Conservation (phyloP, 2,888 invertebrate species). For the Lepidocyrtinus sp. region DNA sequence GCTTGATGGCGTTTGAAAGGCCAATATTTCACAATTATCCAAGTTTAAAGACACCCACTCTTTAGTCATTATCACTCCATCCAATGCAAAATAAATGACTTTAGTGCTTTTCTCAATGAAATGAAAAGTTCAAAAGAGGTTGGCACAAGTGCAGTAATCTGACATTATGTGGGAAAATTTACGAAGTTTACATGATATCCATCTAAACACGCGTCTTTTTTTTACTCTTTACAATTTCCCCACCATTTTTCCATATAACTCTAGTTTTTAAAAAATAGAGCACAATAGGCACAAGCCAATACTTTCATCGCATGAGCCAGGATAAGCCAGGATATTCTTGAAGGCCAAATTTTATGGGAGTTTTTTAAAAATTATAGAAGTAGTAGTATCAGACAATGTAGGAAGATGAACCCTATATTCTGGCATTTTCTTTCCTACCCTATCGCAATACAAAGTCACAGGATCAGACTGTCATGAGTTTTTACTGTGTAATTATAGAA, state of each 20-base stretch:
- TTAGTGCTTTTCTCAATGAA: neutral
- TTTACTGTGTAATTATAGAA: constrained; percentile 21
- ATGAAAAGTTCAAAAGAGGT: neutral
- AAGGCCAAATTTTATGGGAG: constrained; percentile 43
- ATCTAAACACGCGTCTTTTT: neutral
- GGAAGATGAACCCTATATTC: neutral
- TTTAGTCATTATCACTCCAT: too few relatives aligned
- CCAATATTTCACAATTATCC: neutral
- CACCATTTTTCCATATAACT: neutral
- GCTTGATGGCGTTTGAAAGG: neutral
- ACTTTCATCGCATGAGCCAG: neutral
- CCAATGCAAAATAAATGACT: neutral
- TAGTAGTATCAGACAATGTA: constrained; percentile 13
- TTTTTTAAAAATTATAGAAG: neutral
- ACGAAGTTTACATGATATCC: neutral
- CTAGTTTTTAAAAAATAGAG: neutral
- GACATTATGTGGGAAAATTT: constrained; percentile 8
- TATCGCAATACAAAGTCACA: neutral
- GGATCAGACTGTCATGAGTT: neutral
- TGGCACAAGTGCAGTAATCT: neutral
- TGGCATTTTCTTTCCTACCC: constrained; percentile 15
- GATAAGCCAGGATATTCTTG: neutral
- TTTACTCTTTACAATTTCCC: neutral
- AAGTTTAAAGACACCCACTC: neutral
- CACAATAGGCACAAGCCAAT: constrained; percentile 8